A percentile compares a stretch with the other conserved stretches of the same genome.
Conservation (phyloP, 2,888 invertebrate genomes). For the Temnothorax unifasciatus region DNA sequence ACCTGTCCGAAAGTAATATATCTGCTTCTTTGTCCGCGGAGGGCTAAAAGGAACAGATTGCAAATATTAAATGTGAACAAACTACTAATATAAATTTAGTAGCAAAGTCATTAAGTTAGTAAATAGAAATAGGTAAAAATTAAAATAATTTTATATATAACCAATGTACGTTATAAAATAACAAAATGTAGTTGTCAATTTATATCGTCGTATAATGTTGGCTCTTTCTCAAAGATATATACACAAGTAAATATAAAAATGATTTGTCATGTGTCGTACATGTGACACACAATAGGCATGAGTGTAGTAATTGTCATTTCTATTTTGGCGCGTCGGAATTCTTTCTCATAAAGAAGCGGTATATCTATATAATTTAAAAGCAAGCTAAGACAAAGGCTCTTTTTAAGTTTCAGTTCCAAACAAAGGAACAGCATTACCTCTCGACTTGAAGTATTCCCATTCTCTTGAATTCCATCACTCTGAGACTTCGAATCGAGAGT, state of each 20-base stretch:
- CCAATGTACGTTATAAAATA: neutral
- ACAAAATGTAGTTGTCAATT: neutral
- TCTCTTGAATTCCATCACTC: conserved; percentile 81
- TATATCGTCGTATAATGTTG: neutral
- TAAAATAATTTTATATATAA: conserved; percentile 15
- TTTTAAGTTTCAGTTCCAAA: neutral
- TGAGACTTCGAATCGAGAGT: conserved; percentile 79
- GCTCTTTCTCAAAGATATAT: neutral
- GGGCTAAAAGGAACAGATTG: conserved; percentile 78
- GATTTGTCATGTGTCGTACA: conserved; percentile 3
- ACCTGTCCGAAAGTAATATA: conserved; percentile 80
- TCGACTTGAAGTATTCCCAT: conserved; percentile 85
- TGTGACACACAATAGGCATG: neutral
- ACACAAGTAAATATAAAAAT: neutral
- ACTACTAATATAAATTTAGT: conserved; percentile 68
- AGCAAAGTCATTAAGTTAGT: conserved; percentile 56
- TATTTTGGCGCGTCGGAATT: conserved; percentile 10
- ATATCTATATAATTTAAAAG: neutral
- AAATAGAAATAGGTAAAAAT: conserved; percentile 11
- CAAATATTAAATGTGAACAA: conserved; percentile 57
- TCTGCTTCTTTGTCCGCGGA: conserved; percentile 84
- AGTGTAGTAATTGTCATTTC: conserved; percentile 35
- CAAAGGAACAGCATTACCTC: conserved; percentile 79
- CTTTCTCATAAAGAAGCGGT: conserved; percentile 12
- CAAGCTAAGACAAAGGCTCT: neutral